Evolutionary conservation across 2,888 invertebrate genomes (phyloP), one percentile per base, ranked within the genome.

Genomic region (Parnassius smintheus): DNA sequence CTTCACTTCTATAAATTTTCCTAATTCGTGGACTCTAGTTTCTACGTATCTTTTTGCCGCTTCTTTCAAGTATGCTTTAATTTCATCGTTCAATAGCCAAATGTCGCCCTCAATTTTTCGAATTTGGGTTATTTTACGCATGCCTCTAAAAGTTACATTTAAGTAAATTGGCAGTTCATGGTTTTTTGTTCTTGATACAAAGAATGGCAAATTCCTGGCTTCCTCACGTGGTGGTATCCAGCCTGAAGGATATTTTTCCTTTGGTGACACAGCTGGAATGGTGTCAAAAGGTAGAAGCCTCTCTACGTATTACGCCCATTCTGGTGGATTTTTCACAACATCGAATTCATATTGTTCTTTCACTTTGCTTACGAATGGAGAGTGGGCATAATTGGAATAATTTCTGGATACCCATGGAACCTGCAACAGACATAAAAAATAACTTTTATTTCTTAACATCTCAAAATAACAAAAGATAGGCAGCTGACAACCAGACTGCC

Each of bases 281-380:
- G 92, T 83, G 48, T 91, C 88, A 10, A 88, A 82, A 0, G 96
- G 95, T 62, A 98, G 75, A 25, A 97, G 79, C 70, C 94, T 92
- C 79, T 97, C 96, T 0, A 99, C 98, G 80, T 93, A 96, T n/a
- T n/a, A n/a, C 71, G 94, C 93, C 97, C 98, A 99, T 81, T 98
- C 98, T 9, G 94, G 93, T 2, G 96, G 95, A 77, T 94, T 93
- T 72, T 93, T 93, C 0, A 94, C 85, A 11, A 95, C 86, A 78
- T 96, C 95, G 67, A 79, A 92, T 1, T 88, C 82, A 68, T 91
- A 90, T 68, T 88, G 83, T 66, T 90, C 88, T 56, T 79, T 78
- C 25, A 92, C 76, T 73, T 59, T 85, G 12, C 68, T 68, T 0
- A 85, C 82, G 54, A 86, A 82, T 2, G 90, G 90, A 0, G 91